Evolutionary conservation across 2,113 vertebrate species (phyloP).

Genomic region (Vidua chalybeata): DNA sequence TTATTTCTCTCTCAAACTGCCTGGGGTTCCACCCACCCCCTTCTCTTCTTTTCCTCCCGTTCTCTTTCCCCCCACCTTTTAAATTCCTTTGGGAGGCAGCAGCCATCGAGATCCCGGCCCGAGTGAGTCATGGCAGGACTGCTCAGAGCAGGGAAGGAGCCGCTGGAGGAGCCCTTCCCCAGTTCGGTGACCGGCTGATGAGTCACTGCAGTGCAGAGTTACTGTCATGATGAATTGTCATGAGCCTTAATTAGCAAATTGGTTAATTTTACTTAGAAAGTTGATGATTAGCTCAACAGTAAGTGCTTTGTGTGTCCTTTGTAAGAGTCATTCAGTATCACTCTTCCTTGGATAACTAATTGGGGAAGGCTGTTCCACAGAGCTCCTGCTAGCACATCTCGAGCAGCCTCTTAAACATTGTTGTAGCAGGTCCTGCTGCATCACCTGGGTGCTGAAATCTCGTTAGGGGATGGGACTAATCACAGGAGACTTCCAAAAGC

Average conservation of each 20-base stretch:
- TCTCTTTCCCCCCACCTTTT: background rate
- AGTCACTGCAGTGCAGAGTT: background rate
- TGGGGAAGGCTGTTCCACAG: background rate
- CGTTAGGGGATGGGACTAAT: background rate
- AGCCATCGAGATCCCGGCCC: accelerated
- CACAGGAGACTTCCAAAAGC: background rate
- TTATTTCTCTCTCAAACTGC: background rate
- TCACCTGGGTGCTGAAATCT: background rate
- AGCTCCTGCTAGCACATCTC: background rate
- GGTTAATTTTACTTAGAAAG: slow-evolving; percentile 21
- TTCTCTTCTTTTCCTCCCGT: background rate
- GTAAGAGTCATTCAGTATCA: background rate
- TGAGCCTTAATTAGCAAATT: slow-evolving; percentile 28
- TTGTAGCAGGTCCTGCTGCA: background rate
- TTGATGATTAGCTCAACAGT: background rate
- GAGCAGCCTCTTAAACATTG: background rate
- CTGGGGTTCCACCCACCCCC: background rate
- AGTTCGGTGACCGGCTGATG: background rate
- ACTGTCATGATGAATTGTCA: slow-evolving; percentile 1
- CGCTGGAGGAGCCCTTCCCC: background rate
- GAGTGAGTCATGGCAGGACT: background rate
- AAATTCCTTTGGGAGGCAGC: background rate
- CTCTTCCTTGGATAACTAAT: background rate
- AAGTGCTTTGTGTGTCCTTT: background rate
- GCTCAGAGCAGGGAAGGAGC: background rate